These are phyloP conservation scores for Phoebastria nigripes DNA, from an alignment of 2,797 vertebrate species.

Conservation along the genomic window DNA sequence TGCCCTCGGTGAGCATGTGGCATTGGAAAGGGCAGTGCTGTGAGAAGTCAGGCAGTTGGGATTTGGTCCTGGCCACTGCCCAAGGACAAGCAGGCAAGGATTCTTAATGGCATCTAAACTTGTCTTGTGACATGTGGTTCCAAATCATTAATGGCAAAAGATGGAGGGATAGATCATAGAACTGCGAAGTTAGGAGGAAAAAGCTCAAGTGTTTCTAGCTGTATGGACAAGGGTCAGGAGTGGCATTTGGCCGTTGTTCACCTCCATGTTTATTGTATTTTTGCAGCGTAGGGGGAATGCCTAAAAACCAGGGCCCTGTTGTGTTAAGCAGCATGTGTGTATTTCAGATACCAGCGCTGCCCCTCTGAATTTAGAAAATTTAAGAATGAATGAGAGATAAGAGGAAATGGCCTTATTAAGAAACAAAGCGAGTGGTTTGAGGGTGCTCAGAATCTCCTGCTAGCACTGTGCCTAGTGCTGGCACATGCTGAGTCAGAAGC, in stretches of 20 bases:
- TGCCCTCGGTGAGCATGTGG: not conserved
- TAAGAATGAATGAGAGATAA: not conserved
- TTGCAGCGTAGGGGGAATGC: not conserved
- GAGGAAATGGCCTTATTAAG: not conserved
- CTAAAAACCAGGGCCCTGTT: not conserved
- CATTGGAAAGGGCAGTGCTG: not conserved
- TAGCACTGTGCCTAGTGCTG: accelerated
- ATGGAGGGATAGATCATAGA: not conserved
- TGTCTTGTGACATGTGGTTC: not conserved
- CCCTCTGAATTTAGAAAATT: not conserved
- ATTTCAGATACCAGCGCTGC: not conserved
- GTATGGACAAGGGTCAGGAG: not conserved
- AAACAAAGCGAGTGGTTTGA: accelerated
- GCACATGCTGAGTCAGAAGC: accelerated
- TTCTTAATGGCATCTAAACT: not conserved
- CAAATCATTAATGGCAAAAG: not conserved
- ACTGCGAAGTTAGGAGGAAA: not conserved
- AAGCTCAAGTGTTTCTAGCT: not conserved
- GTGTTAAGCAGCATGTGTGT: not conserved
- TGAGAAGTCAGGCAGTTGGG: not conserved
- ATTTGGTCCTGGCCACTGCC: not conserved
- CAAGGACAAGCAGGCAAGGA: not conserved
- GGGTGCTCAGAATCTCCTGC: not conserved
- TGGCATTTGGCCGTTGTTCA: not conserved
- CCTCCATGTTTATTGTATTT: not conserved